Conservation (phyloP, 2,797 vertebrate species). For the Malacoraja senta region DNA sequence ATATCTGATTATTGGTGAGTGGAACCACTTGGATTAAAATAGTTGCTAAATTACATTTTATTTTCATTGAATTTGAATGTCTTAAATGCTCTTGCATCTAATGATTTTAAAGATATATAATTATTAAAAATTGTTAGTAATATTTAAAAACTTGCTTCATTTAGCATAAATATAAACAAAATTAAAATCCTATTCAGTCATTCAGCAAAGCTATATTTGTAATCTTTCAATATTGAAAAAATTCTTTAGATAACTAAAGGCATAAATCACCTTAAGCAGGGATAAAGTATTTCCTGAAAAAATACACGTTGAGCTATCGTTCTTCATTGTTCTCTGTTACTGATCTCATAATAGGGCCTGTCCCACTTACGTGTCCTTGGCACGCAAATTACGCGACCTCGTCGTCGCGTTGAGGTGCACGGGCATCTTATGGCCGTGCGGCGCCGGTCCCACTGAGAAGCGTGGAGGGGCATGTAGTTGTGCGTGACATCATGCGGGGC, state of each 20-base stretch:
- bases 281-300: neutral
- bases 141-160: neutral
- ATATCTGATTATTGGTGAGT: conserved; percentile 35
- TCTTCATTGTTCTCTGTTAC: neutral
- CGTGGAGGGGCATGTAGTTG: too few relatives aligned
- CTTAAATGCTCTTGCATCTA: neutral
- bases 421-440: too few relatives aligned
- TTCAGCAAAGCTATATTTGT: neutral
- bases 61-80: neutral
- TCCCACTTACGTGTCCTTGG: too few relatives aligned
- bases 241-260: neutral
- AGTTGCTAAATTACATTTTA: neutral
- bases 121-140: neutral
- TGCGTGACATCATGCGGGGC: too few relatives aligned
- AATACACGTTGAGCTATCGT: neutral
- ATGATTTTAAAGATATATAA: neutral
- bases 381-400: too few relatives aligned
- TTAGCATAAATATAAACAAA: neutral
- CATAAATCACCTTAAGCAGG: neutral
- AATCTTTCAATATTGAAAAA: too few relatives aligned
- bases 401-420: too few relatives aligned
- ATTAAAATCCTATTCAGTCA: neutral
- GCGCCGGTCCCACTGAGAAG: too few relatives aligned
- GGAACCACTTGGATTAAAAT: neutral
- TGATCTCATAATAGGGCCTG: too few relatives aligned